Percentiles rank a stretch among this genome's conserved stretches.
These are phyloP conservation scores for Cephus cinctus DNA, from an alignment of 1,140 invertebrate species.

Conservation along the genomic window DNA sequence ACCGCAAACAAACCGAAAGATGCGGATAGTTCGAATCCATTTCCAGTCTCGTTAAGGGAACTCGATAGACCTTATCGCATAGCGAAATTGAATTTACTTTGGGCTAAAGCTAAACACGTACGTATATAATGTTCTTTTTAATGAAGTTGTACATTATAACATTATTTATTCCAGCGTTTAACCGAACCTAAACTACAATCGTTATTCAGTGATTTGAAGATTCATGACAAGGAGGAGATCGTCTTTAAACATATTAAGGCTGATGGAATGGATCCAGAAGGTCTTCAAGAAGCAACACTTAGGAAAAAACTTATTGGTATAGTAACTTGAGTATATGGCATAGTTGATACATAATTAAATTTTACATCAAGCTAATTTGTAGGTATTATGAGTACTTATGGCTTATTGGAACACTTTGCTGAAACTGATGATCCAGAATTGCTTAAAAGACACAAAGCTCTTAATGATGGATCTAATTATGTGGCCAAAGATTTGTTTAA, in stretches of 20 bases:
- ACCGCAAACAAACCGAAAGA: constrained; percentile 57
- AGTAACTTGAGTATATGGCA: constrained; percentile 10
- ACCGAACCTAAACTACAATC: constrained; percentile 82
- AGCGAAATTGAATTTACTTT: constrained; percentile 80
- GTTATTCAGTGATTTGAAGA: constrained; percentile 82
- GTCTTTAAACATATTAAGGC: constrained; percentile 77
- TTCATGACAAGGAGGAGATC: constrained; percentile 91
- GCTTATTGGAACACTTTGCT: constrained; percentile 77
- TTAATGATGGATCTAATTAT: constrained; percentile 48
- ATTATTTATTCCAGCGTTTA: constrained; percentile 64
- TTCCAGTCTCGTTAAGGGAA: constrained; percentile 57
- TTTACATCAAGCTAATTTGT: constrained; percentile 22
- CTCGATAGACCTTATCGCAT: constrained; percentile 80
- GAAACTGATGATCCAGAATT: constrained; percentile 64
- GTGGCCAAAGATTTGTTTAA: constrained; percentile 76
- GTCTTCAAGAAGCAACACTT: constrained; percentile 79
- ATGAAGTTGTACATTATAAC: neutral
- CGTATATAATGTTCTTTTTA: constrained; percentile 14
- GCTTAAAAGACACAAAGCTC: constrained; percentile 41
- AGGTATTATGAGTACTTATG: constrained; percentile 81
- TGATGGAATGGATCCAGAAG: constrained; percentile 84
- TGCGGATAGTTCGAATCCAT: constrained; percentile 40
- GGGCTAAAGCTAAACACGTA: constrained; percentile 82
- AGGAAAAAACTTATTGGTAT: constrained; percentile 76
- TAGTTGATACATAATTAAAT: constrained; percentile 11